Conservation (phyloP, 2,888 invertebrate species). For the Subacronicta megacephala region DNA sequence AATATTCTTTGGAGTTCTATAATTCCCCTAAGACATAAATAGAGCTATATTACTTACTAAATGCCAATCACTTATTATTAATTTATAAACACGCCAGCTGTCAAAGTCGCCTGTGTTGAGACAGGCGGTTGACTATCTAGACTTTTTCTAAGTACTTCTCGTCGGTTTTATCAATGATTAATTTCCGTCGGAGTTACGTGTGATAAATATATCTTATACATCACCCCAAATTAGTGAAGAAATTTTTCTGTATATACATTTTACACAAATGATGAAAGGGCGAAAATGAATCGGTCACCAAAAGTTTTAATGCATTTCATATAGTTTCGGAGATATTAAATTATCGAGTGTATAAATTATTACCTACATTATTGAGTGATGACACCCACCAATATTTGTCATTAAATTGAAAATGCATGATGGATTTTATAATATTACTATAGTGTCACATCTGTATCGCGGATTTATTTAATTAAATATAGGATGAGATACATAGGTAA, state of each 20-base stretch:
- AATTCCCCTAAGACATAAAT: conserved; percentile 43
- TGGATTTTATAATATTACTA: conserved; percentile 5
- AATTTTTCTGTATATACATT: no score
- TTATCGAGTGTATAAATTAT: background rate
- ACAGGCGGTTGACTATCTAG: conserved; percentile 34
- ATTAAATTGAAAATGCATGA: conserved; percentile 24
- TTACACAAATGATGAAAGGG: background rate
- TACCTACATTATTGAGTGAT: background rate
- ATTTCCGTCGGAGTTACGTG: no score
- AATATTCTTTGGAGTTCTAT: conserved; percentile 42
- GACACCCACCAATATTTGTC: conserved; percentile 30
- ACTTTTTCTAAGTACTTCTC: conserved; percentile 22
- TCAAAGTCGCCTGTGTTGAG: conserved; percentile 38
- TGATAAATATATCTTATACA: no score
- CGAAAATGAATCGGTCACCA: background rate
- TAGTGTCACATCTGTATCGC: conserved; percentile 4
- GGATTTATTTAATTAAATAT: conserved; percentile 3
- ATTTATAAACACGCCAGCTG: conserved; percentile 41
- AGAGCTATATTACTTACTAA: conserved; percentile 52
- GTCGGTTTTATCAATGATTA: conserved; percentile 10
- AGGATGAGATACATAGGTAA: no score
- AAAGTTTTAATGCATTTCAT: background rate
- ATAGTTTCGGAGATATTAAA: background rate
- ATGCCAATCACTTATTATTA: conserved; percentile 37
- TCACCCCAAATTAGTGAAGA: no score